Evolutionary conservation across 2,113 vertebrate genomes (phyloP).

Genomic region (Daphoenositta chrysoptera): DNA sequence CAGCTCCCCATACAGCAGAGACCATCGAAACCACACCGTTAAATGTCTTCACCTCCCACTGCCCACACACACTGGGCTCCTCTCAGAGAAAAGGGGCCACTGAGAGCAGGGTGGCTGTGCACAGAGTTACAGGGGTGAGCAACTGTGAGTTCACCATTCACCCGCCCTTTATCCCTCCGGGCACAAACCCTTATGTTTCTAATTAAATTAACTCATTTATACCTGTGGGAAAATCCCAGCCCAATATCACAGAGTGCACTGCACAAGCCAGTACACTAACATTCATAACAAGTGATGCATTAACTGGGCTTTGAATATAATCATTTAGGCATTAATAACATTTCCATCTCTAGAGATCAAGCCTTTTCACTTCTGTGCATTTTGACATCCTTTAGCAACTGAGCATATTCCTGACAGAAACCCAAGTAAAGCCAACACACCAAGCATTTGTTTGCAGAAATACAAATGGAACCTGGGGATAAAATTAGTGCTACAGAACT

Average conservation of each 20-base stretch:
- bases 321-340: constrained; percentile 52
- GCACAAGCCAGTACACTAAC: not conserved
- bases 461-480: not conserved
- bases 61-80: not conserved
- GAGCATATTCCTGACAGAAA: not conserved
- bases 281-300: constrained; percentile 31
- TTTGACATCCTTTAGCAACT: constrained; percentile 2
- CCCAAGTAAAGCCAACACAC: not conserved
- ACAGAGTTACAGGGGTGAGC: not conserved
- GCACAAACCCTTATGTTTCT: not conserved
- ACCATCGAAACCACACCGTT: not conserved
- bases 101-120: not conserved
- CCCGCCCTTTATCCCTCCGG: not conserved
- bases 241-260: not conserved
- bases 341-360: constrained; percentile 31
- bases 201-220: constrained; percentile 5
- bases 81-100: not conserved
- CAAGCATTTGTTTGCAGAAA: not conserved
- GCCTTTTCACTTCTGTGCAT: not conserved
- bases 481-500: not conserved
- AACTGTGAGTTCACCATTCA: not conserved
- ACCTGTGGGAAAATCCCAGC: constrained; percentile 46
- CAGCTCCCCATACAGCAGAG: not conserved
- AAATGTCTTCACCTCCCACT: not conserved
- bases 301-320: constrained; percentile 35